phyloP scores from a whole-genome alignment of 2,888 invertebrate species.

The Unio delphinus region DNA sequence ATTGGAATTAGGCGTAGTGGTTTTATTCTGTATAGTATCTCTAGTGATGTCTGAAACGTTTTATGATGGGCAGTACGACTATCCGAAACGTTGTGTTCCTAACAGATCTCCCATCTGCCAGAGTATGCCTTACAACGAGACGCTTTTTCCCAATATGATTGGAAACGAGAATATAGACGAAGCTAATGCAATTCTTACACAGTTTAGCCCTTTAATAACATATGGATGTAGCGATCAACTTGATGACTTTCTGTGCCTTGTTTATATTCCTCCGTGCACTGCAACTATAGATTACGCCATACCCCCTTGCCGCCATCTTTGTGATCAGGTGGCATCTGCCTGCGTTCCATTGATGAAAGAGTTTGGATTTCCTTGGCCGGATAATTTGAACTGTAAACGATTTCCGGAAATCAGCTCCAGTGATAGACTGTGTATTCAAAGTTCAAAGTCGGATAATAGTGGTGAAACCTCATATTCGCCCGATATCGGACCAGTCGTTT shows the following conservation, averaged over 20 bases:
- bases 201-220: constrained; percentile 24
- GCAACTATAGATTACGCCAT: constrained; percentile 12
- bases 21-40: too few species aligned
- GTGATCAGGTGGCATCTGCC: constrained; percentile 16
- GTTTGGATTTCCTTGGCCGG: not conserved
- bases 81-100: too few species aligned
- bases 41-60: too few species aligned
- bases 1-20: too few species aligned
- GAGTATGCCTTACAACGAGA: constrained; percentile 21
- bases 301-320: constrained; percentile 23
- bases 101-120: too few species aligned
- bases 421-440: too few species aligned
- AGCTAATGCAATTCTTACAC: constrained; percentile 12
- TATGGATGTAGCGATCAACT: constrained; percentile 18
- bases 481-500: too few species aligned
- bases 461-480: too few species aligned
- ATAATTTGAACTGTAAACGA: too few species aligned
- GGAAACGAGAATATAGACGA: constrained; percentile 21
- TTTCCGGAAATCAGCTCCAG: too few species aligned
- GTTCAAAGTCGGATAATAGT: too few species aligned
- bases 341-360: constrained; percentile 19
- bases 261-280: constrained; percentile 28
- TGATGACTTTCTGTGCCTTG: constrained; percentile 27
- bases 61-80: too few species aligned
- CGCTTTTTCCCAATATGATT: constrained; percentile 28